Conservation (phyloP, 2,888 invertebrate genomes). For the Mayetiola destructor region DNA sequence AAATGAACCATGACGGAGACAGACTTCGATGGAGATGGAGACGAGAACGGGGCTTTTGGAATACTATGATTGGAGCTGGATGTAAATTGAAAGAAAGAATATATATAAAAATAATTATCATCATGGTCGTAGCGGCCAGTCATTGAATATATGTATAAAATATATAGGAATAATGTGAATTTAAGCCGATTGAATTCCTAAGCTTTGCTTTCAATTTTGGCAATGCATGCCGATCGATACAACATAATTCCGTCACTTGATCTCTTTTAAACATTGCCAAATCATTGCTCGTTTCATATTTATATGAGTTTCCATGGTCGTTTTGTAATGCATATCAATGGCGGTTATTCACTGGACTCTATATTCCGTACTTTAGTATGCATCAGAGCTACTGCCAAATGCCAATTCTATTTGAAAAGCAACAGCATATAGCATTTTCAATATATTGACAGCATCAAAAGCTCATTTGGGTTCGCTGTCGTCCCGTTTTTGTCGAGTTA, state of each 20-base stretch:
- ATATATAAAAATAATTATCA: not conserved
- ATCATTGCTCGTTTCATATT: not conserved
- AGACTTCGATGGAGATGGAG: no score
- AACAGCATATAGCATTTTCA: no score
- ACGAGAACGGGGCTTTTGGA: no score
- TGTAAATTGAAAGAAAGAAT: no score
- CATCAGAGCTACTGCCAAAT: not conserved
- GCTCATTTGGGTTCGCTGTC: constrained; percentile 7
- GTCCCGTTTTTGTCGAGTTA: no score
- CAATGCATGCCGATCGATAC: not conserved
- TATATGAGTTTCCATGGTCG: no score
- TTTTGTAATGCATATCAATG: no score
- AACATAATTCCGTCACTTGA: not conserved
- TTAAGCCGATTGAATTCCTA: constrained; percentile 12
- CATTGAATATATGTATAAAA: no score
- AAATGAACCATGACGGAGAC: not conserved
- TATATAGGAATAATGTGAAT: constrained; percentile 2
- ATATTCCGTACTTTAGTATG: no score
- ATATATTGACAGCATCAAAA: constrained; percentile 1
- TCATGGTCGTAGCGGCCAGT: constrained; percentile 1
- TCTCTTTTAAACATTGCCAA: no score
- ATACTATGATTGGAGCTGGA: no score
- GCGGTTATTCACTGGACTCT: no score
- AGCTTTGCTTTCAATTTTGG: constrained; percentile 11
- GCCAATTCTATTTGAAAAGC: not conserved